Percentiles rank a stretch among this genome's conserved stretches.
phyloP scores from a whole-genome alignment of 2,113 vertebrate genomes.

The Ammodytes marinus region DNA sequence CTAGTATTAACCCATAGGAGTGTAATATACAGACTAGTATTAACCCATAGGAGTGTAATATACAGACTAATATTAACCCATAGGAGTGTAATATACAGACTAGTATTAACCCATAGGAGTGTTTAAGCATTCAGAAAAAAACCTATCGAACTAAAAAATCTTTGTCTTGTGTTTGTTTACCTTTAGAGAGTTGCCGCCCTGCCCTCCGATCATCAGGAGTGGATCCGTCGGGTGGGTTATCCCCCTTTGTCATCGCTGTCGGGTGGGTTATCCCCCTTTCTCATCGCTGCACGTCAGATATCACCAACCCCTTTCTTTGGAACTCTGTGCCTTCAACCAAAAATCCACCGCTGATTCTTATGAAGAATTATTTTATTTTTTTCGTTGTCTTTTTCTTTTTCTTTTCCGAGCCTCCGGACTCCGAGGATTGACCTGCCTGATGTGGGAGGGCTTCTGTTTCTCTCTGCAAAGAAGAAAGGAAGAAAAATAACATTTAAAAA shows the following conservation, averaged over 20 bases:
- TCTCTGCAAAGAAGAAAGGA: slow-evolving; percentile 33
- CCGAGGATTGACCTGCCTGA: slow-evolving; percentile 38
- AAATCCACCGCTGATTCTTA: slow-evolving; percentile 61
- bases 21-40: no score
- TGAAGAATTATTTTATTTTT: slow-evolving; percentile 25
- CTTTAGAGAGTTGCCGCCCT: slow-evolving; percentile 60
- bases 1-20: no score
- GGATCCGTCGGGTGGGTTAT: background rate
- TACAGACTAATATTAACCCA: no score
- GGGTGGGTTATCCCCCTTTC: slow-evolving; percentile 2
- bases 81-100: no score
- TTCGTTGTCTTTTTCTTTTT: background rate
- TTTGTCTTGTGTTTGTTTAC: slow-evolving; percentile 25
- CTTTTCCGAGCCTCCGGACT: slow-evolving; percentile 27
- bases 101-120: background rate
- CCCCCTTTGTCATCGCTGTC: background rate
- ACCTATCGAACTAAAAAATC: background rate
- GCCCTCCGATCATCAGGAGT: slow-evolving; percentile 64
- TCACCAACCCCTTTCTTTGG: slow-evolving; percentile 57
- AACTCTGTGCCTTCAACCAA: slow-evolving; percentile 83
- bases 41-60: no score
- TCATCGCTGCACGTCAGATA: slow-evolving; percentile 37
- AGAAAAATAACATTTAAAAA: background rate
- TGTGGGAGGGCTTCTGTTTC: slow-evolving; percentile 52
- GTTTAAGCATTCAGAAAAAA: no score